Evolutionary conservation across 2,113 vertebrate species (phyloP).

Genomic region (Zosterops japonicus): DNA sequence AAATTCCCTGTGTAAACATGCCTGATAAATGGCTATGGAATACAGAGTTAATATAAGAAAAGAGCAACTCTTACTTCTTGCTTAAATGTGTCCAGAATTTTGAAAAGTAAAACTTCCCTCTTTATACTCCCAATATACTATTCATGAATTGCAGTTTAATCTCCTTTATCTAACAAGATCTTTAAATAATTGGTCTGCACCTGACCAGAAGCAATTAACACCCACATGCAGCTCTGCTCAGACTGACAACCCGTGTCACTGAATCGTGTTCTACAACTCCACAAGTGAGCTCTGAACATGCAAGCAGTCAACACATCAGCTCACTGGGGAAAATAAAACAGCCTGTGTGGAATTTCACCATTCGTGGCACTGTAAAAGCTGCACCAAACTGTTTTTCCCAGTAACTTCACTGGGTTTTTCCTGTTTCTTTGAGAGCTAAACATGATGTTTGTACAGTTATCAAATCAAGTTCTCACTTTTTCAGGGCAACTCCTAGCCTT

Average conservation of each 20-base stretch:
- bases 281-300: neutral
- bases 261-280: neutral
- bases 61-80: neutral
- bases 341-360: neutral
- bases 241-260: neutral
- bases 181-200: neutral
- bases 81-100: neutral
- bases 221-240: neutral
- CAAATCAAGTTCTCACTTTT: neutral
- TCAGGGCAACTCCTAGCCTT: neutral
- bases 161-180: neutral
- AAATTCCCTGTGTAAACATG: neutral
- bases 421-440: neutral
- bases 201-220: constrained; percentile 11
- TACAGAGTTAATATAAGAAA: neutral
- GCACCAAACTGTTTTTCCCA: neutral
- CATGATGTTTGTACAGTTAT: neutral
- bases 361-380: neutral
- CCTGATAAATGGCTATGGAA: neutral
- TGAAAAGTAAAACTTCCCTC: neutral
- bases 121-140: neutral
- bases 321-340: neutral
- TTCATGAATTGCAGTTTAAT: neutral
- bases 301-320: neutral
- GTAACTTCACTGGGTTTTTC: neutral